A percentile compares a stretch with the other conserved stretches of the same genome.
Evolutionary conservation across 64 coral and sea anemone genomes (phyloP).

Genomic region (Anthopleura sola): DNA sequence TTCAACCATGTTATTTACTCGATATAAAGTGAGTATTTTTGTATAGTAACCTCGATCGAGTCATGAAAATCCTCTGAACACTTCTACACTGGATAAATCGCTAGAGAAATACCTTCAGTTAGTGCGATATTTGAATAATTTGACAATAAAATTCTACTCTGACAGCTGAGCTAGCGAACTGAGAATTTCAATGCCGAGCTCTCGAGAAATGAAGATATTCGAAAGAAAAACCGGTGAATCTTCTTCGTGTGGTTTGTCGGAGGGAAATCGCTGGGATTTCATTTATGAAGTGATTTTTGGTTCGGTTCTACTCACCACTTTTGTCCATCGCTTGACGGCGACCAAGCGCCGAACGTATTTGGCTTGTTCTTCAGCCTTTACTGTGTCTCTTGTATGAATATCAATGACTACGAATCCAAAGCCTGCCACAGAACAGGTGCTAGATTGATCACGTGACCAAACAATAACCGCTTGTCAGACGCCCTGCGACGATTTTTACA

Average conservation of each 20-base stretch:
- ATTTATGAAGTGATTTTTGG: neutral
- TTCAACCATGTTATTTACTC: neutral
- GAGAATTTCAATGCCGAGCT: neutral
- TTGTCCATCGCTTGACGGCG: constrained; percentile 26
- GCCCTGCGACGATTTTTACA: constrained; percentile 4
- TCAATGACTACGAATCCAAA: constrained; percentile 8
- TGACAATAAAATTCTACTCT: constrained; percentile 22
- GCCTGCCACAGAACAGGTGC: constrained; percentile 21
- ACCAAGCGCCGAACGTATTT: constrained; percentile 23
- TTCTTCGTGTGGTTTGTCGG: neutral
- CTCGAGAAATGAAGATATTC: neutral
- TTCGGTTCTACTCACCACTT: constrained; percentile 5
- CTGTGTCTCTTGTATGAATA: constrained; percentile 16
- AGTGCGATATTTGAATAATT: constrained; percentile 16
- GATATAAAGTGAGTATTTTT: neutral
- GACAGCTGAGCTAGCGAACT: constrained; percentile 16
- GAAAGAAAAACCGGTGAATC: neutral
- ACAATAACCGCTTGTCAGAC: constrained; percentile 19
- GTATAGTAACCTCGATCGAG: neutral
- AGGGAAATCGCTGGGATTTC: neutral
- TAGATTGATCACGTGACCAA: neutral
- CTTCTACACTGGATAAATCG: neutral
- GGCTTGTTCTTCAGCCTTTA: constrained; percentile 9
- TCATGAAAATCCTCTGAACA: neutral
- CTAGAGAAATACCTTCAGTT: neutral